phyloP scores from a whole-genome alignment of 2,888 invertebrate genomes.

The Maniola hyperantus region DNA sequence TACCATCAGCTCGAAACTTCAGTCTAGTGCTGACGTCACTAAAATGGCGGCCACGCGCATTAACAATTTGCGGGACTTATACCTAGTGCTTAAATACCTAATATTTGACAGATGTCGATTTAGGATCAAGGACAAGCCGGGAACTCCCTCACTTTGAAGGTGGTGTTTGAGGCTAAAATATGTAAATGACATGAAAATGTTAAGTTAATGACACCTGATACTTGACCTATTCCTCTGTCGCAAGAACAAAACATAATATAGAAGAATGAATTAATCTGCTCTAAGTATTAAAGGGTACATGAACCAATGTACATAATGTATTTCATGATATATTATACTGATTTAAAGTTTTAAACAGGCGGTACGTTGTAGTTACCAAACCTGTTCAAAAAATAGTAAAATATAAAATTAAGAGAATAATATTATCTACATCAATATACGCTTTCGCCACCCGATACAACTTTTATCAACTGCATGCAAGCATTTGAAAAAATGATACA shows the following conservation, averaged over 20 bases:
- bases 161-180: not conserved
- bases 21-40: too few species aligned
- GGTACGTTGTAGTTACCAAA: constrained; percentile 10
- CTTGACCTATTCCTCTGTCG: not conserved
- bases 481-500: not conserved
- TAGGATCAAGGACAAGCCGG: too few species aligned
- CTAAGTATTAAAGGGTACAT: not conserved
- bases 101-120: too few species aligned
- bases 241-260: not conserved
- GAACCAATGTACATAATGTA: not conserved
- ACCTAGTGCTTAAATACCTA: too few species aligned
- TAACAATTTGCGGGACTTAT: too few species aligned
- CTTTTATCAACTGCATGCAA: constrained; percentile 10
- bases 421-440: not conserved
- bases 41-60: too few species aligned
- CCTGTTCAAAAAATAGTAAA: constrained; percentile 2
- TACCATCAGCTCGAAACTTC: too few species aligned
- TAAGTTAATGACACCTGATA: too few species aligned
- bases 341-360: not conserved
- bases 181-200: not conserved
- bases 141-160: too few species aligned
- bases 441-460: not conserved
- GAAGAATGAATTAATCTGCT: not conserved
- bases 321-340: not conserved
- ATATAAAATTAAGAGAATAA: not conserved